phyloP scores from a whole-genome alignment of 2,797 vertebrate species.

The Anguilla marmorata region DNA sequence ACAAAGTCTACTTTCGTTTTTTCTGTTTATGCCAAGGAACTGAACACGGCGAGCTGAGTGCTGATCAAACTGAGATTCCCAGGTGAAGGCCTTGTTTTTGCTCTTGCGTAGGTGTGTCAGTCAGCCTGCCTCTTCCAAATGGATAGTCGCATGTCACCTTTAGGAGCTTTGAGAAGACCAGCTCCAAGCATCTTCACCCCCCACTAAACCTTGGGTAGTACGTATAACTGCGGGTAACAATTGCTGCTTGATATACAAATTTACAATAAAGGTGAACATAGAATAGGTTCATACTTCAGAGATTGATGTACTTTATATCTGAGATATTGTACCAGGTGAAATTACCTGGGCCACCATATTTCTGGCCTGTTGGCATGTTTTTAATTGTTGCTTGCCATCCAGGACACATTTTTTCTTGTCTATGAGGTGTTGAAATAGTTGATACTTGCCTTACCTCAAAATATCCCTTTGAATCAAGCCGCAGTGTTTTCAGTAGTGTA shows the following conservation, averaged over 20 bases:
- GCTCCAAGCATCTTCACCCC: background rate
- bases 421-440: background rate
- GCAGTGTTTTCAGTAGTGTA: background rate
- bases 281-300: background rate
- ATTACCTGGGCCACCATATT: background rate
- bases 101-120: background rate
- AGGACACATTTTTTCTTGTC: background rate
- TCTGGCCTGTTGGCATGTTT: background rate
- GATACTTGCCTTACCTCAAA: background rate
- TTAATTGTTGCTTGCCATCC: background rate
- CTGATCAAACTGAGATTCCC: background rate
- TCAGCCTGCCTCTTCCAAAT: constrained; percentile 10
- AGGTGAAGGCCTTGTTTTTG: background rate
- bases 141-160: background rate
- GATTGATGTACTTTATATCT: background rate
- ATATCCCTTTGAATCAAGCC: background rate
- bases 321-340: background rate
- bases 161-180: background rate
- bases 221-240: background rate
- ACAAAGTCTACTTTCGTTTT: background rate
- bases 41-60: background rate
- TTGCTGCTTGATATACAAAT: background rate
- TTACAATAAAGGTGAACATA: background rate
- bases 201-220: background rate
- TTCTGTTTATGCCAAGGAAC: background rate